A percentile compares a stretch with the other conserved stretches of the same genome.
phyloP scores from a whole-genome alignment of 2,888 invertebrate genomes.

The Tanytarsus gracilentus region DNA sequence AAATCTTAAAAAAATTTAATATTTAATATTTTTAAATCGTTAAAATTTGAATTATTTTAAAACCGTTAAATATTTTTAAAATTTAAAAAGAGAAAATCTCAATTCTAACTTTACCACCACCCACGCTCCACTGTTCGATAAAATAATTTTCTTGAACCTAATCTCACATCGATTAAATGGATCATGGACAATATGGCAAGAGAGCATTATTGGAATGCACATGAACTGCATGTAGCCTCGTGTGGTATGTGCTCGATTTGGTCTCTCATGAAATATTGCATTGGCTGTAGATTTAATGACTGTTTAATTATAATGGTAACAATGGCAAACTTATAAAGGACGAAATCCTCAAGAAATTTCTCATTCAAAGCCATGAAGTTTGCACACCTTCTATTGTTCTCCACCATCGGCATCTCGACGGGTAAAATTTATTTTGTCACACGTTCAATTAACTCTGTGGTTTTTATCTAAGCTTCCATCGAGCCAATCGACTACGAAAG shows the following conservation, averaged over 20 bases:
- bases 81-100: too few species aligned
- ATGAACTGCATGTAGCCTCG: too few species aligned
- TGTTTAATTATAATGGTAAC: constrained; percentile 2
- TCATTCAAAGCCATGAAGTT: neutral
- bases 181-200: too few species aligned
- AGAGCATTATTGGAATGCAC: too few species aligned
- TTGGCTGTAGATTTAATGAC: constrained; percentile 1
- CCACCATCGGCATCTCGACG: neutral
- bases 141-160: too few species aligned
- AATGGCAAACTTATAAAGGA: neutral
- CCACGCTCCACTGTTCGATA: too few species aligned
- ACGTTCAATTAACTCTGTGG: neutral
- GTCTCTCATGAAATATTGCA: constrained; percentile 3
- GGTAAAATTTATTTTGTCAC: neutral
- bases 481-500: constrained; percentile 6
- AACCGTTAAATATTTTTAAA: too few species aligned
- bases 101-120: too few species aligned
- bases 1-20: too few species aligned
- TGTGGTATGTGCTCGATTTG: neutral
- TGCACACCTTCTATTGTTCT: neutral
- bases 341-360: neutral
- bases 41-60: too few species aligned
- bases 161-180: too few species aligned
- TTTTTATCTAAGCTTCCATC: neutral
- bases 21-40: too few species aligned